Evolutionary conservation across 2,888 invertebrate genomes (phyloP).

Genomic region (Nomada hirtipes): DNA sequence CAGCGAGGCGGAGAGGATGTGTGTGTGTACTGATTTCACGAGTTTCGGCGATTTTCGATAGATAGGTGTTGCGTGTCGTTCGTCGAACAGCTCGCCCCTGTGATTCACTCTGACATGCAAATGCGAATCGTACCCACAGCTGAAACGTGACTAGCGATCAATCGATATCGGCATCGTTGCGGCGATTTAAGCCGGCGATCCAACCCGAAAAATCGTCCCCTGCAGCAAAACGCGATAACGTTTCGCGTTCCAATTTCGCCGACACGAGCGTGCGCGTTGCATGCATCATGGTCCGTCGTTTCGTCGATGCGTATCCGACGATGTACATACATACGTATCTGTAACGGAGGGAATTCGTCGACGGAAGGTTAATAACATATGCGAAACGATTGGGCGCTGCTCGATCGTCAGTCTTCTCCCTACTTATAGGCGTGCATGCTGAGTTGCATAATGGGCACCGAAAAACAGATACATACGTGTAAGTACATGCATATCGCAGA

Average conservation of each 20-base stretch:
- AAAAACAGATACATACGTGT: too few species aligned
- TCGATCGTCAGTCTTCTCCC: neutral
- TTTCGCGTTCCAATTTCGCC: conserved; percentile 56
- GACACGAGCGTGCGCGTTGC: conserved; percentile 32
- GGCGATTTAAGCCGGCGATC: conserved; percentile 46
- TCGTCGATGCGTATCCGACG: conserved; percentile 2
- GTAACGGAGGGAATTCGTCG: neutral
- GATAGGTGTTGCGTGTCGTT: neutral
- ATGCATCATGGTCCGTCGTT: conserved; percentile 44
- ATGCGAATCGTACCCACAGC: conserved; percentile 6
- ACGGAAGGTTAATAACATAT: conserved; percentile 20
- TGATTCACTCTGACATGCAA: conserved; percentile 10
- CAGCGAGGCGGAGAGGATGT: neutral
- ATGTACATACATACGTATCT: neutral
- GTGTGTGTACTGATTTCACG: conserved; percentile 36
- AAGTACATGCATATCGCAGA: too few species aligned
- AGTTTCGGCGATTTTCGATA: conserved; percentile 5
- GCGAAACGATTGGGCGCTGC: conserved; percentile 15
- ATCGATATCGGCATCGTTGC: conserved; percentile 25
- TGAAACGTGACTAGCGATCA: conserved; percentile 18
- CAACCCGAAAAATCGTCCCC: conserved; percentile 26
- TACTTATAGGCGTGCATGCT: too few species aligned
- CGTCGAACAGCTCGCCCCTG: neutral
- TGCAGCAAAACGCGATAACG: conserved; percentile 53
- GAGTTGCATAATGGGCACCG: neutral